phyloP scores from a whole-genome alignment of 1,140 invertebrate species.

The Heliconius melpomene region DNA sequence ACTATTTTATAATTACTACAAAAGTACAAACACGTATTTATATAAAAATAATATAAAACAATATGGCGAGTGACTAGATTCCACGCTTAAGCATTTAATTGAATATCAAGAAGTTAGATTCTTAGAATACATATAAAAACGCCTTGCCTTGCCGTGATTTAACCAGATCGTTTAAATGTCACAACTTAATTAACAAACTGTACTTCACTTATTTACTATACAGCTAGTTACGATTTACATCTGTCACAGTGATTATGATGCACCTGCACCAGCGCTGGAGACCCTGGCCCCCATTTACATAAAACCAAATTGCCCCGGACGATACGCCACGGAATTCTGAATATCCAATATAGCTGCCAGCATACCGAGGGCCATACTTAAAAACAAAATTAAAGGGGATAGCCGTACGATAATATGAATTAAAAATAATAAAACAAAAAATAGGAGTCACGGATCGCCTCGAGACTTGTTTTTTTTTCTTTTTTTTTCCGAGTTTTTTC shows the following conservation, averaged over 20 bases:
- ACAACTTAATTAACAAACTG: slow-evolving; percentile 9
- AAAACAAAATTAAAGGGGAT: slow-evolving; percentile 81
- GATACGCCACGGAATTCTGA: slow-evolving; percentile 74
- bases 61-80: background rate
- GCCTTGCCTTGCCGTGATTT: background rate
- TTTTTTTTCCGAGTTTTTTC: slow-evolving; percentile 47
- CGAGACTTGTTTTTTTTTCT: slow-evolving; percentile 69
- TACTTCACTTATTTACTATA: slow-evolving; percentile 13
- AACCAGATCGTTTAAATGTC: slow-evolving; percentile 8
- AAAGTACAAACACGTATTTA: background rate
- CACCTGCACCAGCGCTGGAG: slow-evolving; percentile 56
- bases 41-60: background rate
- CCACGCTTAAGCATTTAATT: background rate
- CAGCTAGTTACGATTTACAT: slow-evolving; percentile 46
- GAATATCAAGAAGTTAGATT: background rate
- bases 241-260: slow-evolving; percentile 66
- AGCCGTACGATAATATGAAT: slow-evolving; percentile 81
- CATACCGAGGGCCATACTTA: slow-evolving; percentile 78
- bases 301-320: slow-evolving; percentile 71
- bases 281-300: slow-evolving; percentile 62
- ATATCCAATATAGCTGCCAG: slow-evolving; percentile 78
- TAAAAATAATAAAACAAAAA: slow-evolving; percentile 81
- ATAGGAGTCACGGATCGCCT: slow-evolving; percentile 79
- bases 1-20: too few relatives aligned
- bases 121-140: background rate